Evolutionary conservation across 2,888 invertebrate genomes (phyloP).

Genomic region (Volucella bombylans): DNA sequence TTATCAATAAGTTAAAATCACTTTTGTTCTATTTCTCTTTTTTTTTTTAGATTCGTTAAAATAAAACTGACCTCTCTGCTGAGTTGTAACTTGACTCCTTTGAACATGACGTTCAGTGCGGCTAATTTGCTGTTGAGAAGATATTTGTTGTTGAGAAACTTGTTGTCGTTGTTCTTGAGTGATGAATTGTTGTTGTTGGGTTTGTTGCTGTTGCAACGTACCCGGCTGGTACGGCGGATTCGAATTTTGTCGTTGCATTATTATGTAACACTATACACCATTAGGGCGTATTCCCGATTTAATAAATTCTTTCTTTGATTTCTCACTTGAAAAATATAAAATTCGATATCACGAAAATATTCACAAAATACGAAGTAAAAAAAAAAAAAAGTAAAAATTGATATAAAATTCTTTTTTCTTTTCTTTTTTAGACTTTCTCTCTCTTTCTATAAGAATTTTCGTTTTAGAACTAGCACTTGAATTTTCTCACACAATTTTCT

Average conservation of each 20-base stretch:
- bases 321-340: slow-evolving; percentile 50
- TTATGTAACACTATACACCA: slow-evolving; percentile 84
- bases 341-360: slow-evolving; percentile 64
- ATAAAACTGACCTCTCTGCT: slow-evolving; percentile 87
- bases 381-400: slow-evolving; percentile 9
- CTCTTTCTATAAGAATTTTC: slow-evolving; percentile 54
- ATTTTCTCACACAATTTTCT: slow-evolving; percentile 73
- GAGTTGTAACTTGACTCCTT: slow-evolving; percentile 89
- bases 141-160: slow-evolving; percentile 84
- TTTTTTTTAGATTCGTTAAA: background rate
- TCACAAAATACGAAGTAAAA: slow-evolving; percentile 60
- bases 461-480: slow-evolving; percentile 57
- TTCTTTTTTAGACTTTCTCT: background rate
- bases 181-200: slow-evolving; percentile 81
- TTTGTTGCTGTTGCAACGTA: slow-evolving; percentile 83
- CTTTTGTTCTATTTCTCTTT: background rate
- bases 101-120: slow-evolving; percentile 88
- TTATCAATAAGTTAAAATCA: background rate
- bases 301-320: slow-evolving; percentile 26
- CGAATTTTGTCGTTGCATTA: slow-evolving; percentile 90
- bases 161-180: slow-evolving; percentile 82
- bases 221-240: slow-evolving; percentile 83
- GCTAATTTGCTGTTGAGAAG: slow-evolving; percentile 85
- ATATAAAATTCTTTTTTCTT: no score
- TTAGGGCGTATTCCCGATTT: slow-evolving; percentile 72